Evolutionary conservation across 2,888 invertebrate genomes (phyloP).

Genomic region (Dendrolimus houi): DNA sequence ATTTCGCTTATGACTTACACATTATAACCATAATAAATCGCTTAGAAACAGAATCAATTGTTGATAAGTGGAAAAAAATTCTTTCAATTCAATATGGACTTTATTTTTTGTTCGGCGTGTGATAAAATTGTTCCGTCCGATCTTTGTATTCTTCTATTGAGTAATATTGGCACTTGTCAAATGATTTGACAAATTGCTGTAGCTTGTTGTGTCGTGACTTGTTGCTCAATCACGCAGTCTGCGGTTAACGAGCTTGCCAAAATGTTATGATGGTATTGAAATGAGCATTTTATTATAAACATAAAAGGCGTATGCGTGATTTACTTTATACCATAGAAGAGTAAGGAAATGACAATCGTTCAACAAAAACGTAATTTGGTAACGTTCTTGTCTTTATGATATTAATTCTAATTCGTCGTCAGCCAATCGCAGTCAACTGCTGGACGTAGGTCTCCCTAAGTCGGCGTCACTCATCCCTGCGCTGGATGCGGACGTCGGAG

Average conservation of each 20-base stretch:
- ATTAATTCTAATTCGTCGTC: too few species aligned
- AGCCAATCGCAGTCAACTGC: too few species aligned
- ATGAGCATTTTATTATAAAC: too few species aligned
- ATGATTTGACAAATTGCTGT: background rate
- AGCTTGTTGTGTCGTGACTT: background rate
- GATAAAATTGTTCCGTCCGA: background rate
- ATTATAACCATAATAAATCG: constrained; percentile 4
- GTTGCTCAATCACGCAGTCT: background rate
- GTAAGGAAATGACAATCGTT: too few species aligned
- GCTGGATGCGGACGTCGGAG: too few species aligned
- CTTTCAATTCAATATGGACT: background rate
- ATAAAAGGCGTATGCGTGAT: too few species aligned
- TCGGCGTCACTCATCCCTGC: too few species aligned
- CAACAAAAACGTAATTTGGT: too few species aligned
- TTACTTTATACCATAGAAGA: too few species aligned
- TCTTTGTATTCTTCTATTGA: background rate
- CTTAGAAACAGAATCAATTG: constrained; percentile 21
- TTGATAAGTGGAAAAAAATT: background rate
- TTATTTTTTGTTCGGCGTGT: background rate
- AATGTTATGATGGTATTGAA: background rate
- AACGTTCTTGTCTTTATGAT: too few species aligned
- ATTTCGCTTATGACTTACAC: constrained; percentile 8
- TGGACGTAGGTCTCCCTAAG: too few species aligned
- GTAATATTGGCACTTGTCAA: background rate
- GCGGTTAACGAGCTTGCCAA: background rate